Evolutionary conservation across 2,113 vertebrate genomes (phyloP), one percentile per base, ranked within the genome.

Genomic region (Stegostoma tigrinum): DNA sequence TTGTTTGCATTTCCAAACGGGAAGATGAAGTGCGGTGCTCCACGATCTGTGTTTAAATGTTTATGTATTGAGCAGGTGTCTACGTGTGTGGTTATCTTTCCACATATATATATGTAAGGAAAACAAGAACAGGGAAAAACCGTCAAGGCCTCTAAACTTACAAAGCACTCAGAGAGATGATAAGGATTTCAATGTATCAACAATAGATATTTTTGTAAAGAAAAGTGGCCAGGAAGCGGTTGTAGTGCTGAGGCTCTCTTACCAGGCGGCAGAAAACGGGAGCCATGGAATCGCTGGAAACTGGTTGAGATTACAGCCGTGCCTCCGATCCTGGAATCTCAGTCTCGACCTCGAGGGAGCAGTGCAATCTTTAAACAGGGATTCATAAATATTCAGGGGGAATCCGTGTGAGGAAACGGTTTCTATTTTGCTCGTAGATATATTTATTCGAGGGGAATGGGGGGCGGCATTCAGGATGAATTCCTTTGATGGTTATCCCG

Each of bases 351-450:
- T 14, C 12, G 42, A 27, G 91, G 23, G 66, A 94, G 0, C 12
- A 24, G 42, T 45, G 42, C 42, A 34, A 45, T n/a, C 94, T 48
- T 45, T 70, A 48, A 95, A 95, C 48, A 52, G 12, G 42, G 3
- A 72, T 72, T 70, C 67, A 95, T 95, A 72, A 95, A 72, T 95
- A 95, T 95, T 95, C 42, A 27, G 24, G 45, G 7, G 78, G 23
- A 68, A 94, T 5, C 66, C 91, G 24, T 30, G 21, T 27, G 61
- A 94, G 91, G 24, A 68, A 95, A 75, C 17, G 1, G 30, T 72
- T 30, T 95, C 64, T 70, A 6, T 45, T 94, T 15, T 34, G 66
- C 61, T 48, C 67, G 30, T 15, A 48, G 30, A 75, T 30, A 70
- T 94, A 23, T 68, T 94, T 70, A 24, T 27, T 70, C 27, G 15